These are phyloP conservation scores for Taurulus bubalis DNA, from an alignment of 2,113 vertebrate species.

Conservation along the genomic window DNA sequence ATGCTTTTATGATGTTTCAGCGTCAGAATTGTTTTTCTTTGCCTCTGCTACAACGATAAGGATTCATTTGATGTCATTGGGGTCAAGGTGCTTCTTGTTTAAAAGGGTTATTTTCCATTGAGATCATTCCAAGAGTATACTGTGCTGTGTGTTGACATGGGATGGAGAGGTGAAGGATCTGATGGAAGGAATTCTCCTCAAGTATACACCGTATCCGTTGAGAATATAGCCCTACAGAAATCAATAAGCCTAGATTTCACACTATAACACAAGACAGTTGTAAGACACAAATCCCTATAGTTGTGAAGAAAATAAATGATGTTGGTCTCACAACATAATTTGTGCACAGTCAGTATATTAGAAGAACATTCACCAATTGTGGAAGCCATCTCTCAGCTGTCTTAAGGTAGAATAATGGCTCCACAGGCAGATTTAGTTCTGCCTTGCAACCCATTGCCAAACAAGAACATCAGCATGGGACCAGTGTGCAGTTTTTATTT, in stretches of 20 bases:
- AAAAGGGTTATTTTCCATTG: slow-evolving; percentile 39
- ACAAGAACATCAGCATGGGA: background rate
- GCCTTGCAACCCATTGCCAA: background rate
- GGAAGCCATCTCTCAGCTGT: slow-evolving; percentile 12
- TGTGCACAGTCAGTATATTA: slow-evolving; percentile 32
- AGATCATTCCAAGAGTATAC: slow-evolving; percentile 21
- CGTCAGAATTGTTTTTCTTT: slow-evolving; percentile 65
- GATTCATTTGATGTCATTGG: slow-evolving; percentile 39
- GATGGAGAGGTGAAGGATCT: slow-evolving; percentile 55
- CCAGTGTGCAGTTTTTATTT: background rate
- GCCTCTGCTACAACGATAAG: slow-evolving; percentile 49
- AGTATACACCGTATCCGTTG: slow-evolving; percentile 51
- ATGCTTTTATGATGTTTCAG: slow-evolving; percentile 62
- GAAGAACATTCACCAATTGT: background rate
- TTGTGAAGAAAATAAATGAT: slow-evolving; percentile 47
- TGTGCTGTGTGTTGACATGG: slow-evolving; percentile 2
- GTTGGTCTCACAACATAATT: slow-evolving; percentile 32
- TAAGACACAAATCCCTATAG: slow-evolving; percentile 63
- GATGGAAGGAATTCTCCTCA: slow-evolving; percentile 42
- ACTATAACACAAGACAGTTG: slow-evolving; percentile 56
- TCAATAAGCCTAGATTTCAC: slow-evolving; percentile 71
- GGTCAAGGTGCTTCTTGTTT: slow-evolving; percentile 52
- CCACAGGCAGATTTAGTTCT: background rate
- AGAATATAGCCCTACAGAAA: slow-evolving; percentile 59
- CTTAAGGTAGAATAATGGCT: slow-evolving; percentile 3